Conservation (phyloP, 2,797 vertebrate species). For the Chelon labrosus region DNA sequence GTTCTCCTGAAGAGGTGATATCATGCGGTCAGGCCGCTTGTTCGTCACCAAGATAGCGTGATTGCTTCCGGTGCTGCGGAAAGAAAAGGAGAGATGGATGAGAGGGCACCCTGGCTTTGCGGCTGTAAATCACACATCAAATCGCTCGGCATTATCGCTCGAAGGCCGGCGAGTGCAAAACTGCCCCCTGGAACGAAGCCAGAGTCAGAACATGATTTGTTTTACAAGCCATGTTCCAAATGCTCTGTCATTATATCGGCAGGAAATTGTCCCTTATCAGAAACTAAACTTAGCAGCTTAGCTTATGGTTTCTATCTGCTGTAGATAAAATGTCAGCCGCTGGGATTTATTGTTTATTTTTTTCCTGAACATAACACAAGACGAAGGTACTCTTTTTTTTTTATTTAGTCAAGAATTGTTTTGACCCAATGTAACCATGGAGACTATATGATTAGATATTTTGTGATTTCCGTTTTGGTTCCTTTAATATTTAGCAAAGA, state of each 20-base stretch:
- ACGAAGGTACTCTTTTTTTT: not conserved
- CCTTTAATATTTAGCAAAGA: no score
- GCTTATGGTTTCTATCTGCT: conserved; percentile 22
- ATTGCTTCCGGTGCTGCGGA: conserved; percentile 80
- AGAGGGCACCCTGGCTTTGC: conserved; percentile 52
- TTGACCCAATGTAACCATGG: no score
- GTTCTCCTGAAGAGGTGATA: conserved; percentile 83
- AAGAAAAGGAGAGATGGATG: conserved; percentile 59
- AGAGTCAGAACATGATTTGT: conserved; percentile 52
- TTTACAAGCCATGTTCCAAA: conserved; percentile 50
- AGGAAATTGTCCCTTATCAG: conserved; percentile 71
- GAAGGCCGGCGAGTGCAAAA: conserved; percentile 19
- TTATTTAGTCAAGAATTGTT: no score
- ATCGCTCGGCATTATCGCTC: conserved; percentile 67
- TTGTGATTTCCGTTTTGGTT: no score
- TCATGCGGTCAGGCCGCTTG: conserved; percentile 76
- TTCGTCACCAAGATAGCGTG: conserved; percentile 80
- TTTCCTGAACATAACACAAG: not conserved
- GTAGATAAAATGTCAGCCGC: conserved; percentile 44
- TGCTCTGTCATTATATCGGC: conserved; percentile 45
- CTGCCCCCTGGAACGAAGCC: conserved; percentile 49
- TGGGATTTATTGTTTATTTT: conserved; percentile 6
- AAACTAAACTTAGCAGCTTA: conserved; percentile 37
- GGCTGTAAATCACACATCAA: conserved; percentile 74
- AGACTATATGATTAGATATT: no score